Evolutionary conservation across 2,113 vertebrate genomes (phyloP).

Genomic region (Callopanchax toddi): DNA sequence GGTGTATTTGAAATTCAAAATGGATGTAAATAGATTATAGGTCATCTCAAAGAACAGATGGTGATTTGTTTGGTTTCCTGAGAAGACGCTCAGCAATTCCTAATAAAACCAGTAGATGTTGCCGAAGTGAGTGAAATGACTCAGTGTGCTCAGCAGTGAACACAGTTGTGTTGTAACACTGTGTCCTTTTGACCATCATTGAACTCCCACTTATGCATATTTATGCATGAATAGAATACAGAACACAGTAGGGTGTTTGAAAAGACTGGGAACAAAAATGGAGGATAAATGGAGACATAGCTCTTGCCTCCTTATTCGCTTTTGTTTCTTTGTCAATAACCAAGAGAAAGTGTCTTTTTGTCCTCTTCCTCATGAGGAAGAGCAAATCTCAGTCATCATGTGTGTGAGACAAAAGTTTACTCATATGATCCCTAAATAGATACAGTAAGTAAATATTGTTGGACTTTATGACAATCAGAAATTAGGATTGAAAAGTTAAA

Average conservation of each 20-base stretch:
- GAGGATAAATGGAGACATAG: no score
- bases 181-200: no score
- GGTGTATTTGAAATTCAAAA: neutral
- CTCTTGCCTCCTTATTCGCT: slow-evolving; percentile 9
- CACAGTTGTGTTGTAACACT: no score
- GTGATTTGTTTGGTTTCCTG: slow-evolving; percentile 15
- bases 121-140: slow-evolving; percentile 49
- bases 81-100: neutral
- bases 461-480: neutral
- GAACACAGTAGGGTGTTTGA: no score
- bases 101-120: slow-evolving; percentile 26
- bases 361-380: slow-evolving; percentile 17
- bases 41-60: slow-evolving; percentile 2
- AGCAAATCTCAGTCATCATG: neutral
- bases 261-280: no score
- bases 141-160: slow-evolving; percentile 35
- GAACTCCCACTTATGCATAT: slow-evolving; percentile 33
- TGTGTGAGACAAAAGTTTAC: neutral
- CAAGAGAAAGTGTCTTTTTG: slow-evolving; percentile 28
- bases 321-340: slow-evolving; percentile 14
- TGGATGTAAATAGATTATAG: neutral
- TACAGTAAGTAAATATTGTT: neutral
- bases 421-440: no score
- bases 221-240: no score
- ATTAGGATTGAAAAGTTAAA: neutral